A percentile compares a stretch with the other conserved stretches of the same genome.
Evolutionary conservation across 2,888 invertebrate species (phyloP).

Genomic region (Panopea generosa): DNA sequence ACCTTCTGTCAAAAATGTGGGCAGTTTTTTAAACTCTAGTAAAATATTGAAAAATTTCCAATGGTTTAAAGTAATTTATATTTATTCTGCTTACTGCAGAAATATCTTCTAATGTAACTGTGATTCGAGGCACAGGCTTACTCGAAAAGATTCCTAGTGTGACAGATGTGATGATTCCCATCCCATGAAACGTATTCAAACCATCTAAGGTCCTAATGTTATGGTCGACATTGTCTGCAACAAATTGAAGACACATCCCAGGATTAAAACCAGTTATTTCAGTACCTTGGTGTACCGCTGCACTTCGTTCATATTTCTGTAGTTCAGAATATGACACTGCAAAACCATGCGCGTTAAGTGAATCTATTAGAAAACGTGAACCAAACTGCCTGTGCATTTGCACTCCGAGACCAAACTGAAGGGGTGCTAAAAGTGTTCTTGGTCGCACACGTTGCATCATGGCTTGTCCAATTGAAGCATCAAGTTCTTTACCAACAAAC

Average conservation of each 20-base stretch:
- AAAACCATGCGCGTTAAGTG: constrained; percentile 59
- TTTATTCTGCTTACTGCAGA: constrained; percentile 5
- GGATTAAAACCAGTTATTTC: constrained; percentile 18
- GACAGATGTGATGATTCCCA: constrained; percentile 65
- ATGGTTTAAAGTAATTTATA: background rate
- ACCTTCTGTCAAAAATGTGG: background rate
- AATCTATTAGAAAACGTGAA: constrained; percentile 63
- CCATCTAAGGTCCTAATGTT: constrained; percentile 67
- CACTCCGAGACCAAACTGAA: constrained; percentile 62
- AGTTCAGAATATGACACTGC: constrained; percentile 60
- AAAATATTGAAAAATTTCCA: too few species aligned
- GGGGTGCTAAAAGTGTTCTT: constrained; percentile 36
- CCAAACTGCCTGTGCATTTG: constrained; percentile 55
- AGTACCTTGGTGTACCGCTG: constrained; percentile 32
- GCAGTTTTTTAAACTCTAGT: too few species aligned
- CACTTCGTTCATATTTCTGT: constrained; percentile 49
- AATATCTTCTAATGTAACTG: constrained; percentile 3
- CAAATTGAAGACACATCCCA: constrained; percentile 52
- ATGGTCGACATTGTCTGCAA: constrained; percentile 73
- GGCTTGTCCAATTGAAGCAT: constrained; percentile 42
- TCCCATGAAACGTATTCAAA: constrained; percentile 67
- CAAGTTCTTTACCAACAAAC: too few species aligned
- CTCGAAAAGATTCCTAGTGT: constrained; percentile 54
- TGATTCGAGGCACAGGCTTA: background rate
- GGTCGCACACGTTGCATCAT: constrained; percentile 6